Base-by-base conservation (phyloP, 2,888 invertebrate genomes). In the Athrips mouffetella region DNA sequence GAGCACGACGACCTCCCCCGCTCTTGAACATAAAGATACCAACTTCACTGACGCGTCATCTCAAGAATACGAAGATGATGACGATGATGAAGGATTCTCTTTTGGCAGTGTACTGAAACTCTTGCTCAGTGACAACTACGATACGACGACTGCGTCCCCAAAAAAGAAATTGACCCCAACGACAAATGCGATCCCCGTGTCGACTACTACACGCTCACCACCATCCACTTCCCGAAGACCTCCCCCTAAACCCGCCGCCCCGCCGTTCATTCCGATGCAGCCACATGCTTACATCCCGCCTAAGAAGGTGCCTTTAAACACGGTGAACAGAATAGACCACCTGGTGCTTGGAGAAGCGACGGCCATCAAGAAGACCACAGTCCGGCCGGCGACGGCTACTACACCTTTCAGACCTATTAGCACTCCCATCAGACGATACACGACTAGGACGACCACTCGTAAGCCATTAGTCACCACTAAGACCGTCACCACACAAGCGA, bases 41-140 rank as follows among this genome's bases (percentile, higher is more conserved):
- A 62, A 67, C 35, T 51, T 47, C 4, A 71, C 60, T 8, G 64
- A 62, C 35, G 65, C 62, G 29, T 59, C 65, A 39, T 67, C 76
- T 8, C 59, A 70, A 29, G 83, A 87, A 49, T 80, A 84, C 47
- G 82, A 85, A 30, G 81, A 83, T 6, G 81, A 80, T 20, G 66
- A 71, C 15, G 80, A 81, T 6, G 85, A 84, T 3, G 88, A 87
- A 45, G 89, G 88, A 7, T 90, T 91, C 62, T 91, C 91, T 0
- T 86, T 93, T 18, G 91, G 91, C 46, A 91, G 89, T 60, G 90
- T 92, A 3, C 70, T 92, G 11, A 90, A 92, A 62, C 75, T 92
- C n/a, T 69, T 92, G 16, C 84, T 92, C 21, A 89, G 89, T 48
- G 89, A 89, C 23, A 78, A 67, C 49, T 84, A 85, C 18, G 82